Conservation (phyloP, 2,888 invertebrate species). For the Scaptomyza cyrtandrae region DNA sequence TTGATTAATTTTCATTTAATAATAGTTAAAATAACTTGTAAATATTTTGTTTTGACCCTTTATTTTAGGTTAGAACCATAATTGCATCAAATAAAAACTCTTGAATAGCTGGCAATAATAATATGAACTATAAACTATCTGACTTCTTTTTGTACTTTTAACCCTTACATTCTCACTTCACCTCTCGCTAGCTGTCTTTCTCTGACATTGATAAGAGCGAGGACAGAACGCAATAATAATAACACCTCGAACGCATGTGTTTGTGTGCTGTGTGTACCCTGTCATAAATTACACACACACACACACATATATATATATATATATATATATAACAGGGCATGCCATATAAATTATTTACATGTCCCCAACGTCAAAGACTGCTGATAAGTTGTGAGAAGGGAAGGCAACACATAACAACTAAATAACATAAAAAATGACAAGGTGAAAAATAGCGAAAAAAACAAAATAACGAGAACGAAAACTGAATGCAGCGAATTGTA, state of each 20-base stretch:
- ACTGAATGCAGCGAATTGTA: constrained; percentile 53
- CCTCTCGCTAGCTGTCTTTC: constrained; percentile 14
- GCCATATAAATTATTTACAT: constrained; percentile 77
- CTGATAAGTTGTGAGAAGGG: constrained; percentile 59
- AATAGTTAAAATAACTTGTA: too few relatives aligned
- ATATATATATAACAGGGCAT: constrained; percentile 73
- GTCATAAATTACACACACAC: constrained; percentile 74
- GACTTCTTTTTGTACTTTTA: not conserved
- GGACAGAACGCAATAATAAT: constrained; percentile 52
- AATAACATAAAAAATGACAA: constrained; percentile 37
- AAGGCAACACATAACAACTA: constrained; percentile 18
- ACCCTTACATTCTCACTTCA: not conserved
- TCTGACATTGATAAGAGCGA: constrained; percentile 56
- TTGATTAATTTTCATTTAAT: not conserved
- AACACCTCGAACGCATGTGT: constrained; percentile 59
- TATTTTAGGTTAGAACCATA: not conserved
- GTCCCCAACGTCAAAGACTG: constrained; percentile 75
- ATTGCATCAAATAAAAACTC: not conserved
- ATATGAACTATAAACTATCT: not conserved
- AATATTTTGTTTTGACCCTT: too few relatives aligned
- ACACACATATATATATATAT: constrained; percentile 58
- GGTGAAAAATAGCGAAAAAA: constrained; percentile 36
- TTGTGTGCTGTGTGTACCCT: constrained; percentile 48
- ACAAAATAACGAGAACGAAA: constrained; percentile 6
- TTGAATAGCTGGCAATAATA: constrained; percentile 7